phyloP scores from a whole-genome alignment of 2,888 invertebrate species.

The Reticulitermes lucifugus region DNA sequence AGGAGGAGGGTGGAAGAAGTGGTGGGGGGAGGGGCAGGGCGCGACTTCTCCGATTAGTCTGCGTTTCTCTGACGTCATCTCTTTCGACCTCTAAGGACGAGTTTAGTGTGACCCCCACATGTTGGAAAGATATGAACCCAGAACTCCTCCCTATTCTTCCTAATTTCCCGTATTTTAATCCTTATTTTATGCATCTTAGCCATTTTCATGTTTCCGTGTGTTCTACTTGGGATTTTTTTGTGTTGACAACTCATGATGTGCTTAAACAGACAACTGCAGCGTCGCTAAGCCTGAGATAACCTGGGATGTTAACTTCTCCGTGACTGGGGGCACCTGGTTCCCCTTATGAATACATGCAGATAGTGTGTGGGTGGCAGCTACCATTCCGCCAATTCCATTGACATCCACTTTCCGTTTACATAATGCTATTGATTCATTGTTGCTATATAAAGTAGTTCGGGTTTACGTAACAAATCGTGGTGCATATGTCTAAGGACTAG shows the following conservation, averaged over 20 bases:
- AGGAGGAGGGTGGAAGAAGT: slow-evolving; percentile 45
- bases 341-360: too few relatives aligned
- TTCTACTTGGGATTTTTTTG: too few relatives aligned
- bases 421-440: not conserved
- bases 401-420: not conserved
- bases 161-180: not conserved
- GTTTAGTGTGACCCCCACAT: slow-evolving; percentile 34
- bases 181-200: not conserved
- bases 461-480: not conserved
- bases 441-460: not conserved
- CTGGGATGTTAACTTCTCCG: too few relatives aligned
- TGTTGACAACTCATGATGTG: too few relatives aligned
- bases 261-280: too few relatives aligned
- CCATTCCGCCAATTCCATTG: too few relatives aligned
- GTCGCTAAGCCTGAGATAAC: too few relatives aligned
- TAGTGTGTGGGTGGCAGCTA: too few relatives aligned
- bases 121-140: slow-evolving; percentile 41
- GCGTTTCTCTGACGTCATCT: slow-evolving; percentile 54
- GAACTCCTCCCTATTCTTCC: slow-evolving; percentile 38
- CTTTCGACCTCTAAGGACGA: slow-evolving; percentile 64
- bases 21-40: slow-evolving; percentile 48
- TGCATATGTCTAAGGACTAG: too few relatives aligned
- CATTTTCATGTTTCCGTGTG: too few relatives aligned
- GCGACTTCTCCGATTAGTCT: slow-evolving; percentile 55
- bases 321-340: too few relatives aligned